Conservation (phyloP, 2,888 invertebrate species). For the Limnephilus lunatus region DNA sequence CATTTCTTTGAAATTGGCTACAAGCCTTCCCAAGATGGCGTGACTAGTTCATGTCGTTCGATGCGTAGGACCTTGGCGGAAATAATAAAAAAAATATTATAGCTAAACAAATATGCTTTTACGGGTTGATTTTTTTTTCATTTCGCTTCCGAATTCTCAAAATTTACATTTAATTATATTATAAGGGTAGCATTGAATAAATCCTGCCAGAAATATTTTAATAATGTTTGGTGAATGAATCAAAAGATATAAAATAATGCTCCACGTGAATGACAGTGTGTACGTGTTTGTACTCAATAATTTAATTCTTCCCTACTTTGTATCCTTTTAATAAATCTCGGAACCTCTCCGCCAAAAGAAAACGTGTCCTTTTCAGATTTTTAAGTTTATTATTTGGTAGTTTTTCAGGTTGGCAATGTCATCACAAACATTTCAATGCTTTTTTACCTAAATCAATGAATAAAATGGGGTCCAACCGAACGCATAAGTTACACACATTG, state of each 20-base stretch:
- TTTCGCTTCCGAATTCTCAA: not conserved
- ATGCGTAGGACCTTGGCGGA: too few species aligned
- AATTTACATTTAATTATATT: not conserved
- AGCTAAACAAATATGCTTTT: too few species aligned
- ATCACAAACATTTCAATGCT: not conserved
- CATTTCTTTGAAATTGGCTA: too few species aligned
- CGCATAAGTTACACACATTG: too few species aligned
- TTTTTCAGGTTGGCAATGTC: not conserved
- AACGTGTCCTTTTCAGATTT: not conserved
- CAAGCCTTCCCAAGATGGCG: too few species aligned
- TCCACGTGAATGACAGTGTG: too few species aligned
- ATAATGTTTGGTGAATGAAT: not conserved
- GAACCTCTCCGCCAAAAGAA: not conserved
- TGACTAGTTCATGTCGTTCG: too few species aligned
- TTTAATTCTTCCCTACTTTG: not conserved
- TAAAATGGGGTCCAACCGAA: not conserved
- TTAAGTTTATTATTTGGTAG: not conserved
- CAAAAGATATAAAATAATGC: not conserved
- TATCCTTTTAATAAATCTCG: not conserved
- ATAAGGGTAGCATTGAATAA: not conserved
- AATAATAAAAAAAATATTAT: too few species aligned
- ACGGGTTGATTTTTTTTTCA: not conserved
- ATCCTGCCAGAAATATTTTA: not conserved
- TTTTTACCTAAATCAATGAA: not conserved
- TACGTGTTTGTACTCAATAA: not conserved